Conservation (phyloP, 2,888 invertebrate genomes). For the Callimorpha dominula region DNA sequence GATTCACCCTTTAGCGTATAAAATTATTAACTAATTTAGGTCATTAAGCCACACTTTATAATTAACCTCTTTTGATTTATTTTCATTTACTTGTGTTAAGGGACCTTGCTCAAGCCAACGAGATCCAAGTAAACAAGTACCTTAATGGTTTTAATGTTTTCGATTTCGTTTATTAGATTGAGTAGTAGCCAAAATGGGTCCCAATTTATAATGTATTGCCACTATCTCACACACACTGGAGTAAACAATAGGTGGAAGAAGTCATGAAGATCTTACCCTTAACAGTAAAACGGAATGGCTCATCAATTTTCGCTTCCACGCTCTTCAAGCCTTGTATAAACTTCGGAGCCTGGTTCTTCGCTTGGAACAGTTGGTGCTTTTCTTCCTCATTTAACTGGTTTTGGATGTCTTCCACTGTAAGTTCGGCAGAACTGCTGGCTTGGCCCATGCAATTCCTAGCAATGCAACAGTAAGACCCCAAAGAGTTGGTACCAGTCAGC, state of each 20-base stretch:
- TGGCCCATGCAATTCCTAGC: slow-evolving; percentile 97
- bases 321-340: slow-evolving; percentile 94
- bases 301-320: slow-evolving; percentile 93
- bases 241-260: neutral
- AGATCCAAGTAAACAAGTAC: no score
- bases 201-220: no score
- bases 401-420: slow-evolving; percentile 96
- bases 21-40: no score
- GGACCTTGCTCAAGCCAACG: no score
- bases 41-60: no score
- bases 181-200: no score
- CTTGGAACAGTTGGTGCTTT: slow-evolving; percentile 89
- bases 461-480: slow-evolving; percentile 95
- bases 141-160: neutral
- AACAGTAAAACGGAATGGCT: slow-evolving; percentile 92
- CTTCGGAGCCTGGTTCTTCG: slow-evolving; percentile 93
- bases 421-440: slow-evolving; percentile 93
- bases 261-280: slow-evolving; percentile 86
- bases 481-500: slow-evolving; percentile 95
- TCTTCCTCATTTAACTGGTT: slow-evolving; percentile 96
- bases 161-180: neutral
- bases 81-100: no score
- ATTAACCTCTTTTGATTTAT: no score
- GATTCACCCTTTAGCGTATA: no score
- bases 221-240: neutral